Conservation (phyloP, 2,888 invertebrate species). For the Cheilosia vulpina region DNA sequence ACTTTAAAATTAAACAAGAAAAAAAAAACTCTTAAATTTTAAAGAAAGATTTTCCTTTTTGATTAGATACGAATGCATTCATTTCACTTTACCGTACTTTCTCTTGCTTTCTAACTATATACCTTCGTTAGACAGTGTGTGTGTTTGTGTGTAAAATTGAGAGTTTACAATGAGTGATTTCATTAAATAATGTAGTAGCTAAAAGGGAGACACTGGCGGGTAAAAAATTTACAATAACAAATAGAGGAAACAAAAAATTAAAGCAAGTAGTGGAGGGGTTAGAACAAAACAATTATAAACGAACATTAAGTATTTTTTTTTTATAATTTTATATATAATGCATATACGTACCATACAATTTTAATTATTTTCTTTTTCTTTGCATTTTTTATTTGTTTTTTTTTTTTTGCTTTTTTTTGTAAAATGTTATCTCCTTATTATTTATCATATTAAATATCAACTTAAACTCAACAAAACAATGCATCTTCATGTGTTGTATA, state of each 20-base stretch:
- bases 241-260: conserved; percentile 37
- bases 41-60: conserved; percentile 61
- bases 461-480: conserved; percentile 75
- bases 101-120: conserved; percentile 42
- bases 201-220: conserved; percentile 47
- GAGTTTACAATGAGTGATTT: conserved; percentile 67
- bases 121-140: conserved; percentile 39
- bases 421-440: conserved; percentile 60
- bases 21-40: conserved; percentile 62
- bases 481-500: conserved; percentile 70
- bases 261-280: conserved; percentile 46
- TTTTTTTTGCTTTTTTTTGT: conserved; percentile 56
- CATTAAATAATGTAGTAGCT: conserved; percentile 48
- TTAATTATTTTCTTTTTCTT: conserved; percentile 39
- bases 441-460: conserved; percentile 73
- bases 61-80: conserved; percentile 74
- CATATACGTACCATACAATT: conserved; percentile 66
- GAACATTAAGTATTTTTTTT: conserved; percentile 69
- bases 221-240: conserved; percentile 57
- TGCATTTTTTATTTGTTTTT: conserved; percentile 27
- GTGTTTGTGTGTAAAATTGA: conserved; percentile 79
- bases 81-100: conserved; percentile 59
- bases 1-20: conserved; percentile 74
- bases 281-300: conserved; percentile 67
- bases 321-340: conserved; percentile 56